These are phyloP conservation scores for Glaucidium brasilianum DNA, from an alignment of 2,113 vertebrate species.

Conservation along the genomic window DNA sequence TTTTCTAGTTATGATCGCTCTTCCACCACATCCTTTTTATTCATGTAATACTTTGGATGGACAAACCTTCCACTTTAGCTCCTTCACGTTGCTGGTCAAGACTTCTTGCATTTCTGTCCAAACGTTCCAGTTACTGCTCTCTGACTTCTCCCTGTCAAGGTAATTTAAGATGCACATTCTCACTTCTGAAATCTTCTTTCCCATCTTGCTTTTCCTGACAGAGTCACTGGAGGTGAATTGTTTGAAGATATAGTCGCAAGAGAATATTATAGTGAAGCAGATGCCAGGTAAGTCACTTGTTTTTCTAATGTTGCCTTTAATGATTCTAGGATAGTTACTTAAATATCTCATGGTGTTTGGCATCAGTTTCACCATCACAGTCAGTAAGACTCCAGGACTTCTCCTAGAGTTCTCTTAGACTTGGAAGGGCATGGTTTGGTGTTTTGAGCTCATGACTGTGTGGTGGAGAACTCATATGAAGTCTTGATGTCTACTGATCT, in stretches of 20 bases:
- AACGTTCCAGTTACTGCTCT: neutral
- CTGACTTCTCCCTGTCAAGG: neutral
- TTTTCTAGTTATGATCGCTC: neutral
- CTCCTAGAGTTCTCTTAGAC: neutral
- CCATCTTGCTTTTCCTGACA: slow-evolving; percentile 48
- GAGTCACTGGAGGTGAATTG: slow-evolving; percentile 90
- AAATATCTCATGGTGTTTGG: slow-evolving; percentile 25
- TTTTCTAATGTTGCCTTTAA: neutral
- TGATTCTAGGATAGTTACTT: neutral
- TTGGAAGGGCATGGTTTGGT: neutral
- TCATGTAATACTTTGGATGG: neutral
- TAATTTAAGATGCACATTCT: neutral
- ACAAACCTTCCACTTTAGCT: neutral
- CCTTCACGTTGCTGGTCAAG: neutral
- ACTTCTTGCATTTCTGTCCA: neutral
- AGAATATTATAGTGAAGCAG: slow-evolving; percentile 93
- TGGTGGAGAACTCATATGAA: neutral
- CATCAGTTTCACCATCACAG: slow-evolving; percentile 15
- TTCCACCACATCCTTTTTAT: neutral
- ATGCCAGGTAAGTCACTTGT: slow-evolving; percentile 85
- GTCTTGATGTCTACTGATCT: neutral
- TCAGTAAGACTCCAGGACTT: neutral
- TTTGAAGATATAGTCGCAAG: slow-evolving; percentile 93
- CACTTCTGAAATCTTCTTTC: neutral
- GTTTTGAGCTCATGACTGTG: neutral